A percentile compares a stretch with the other conserved stretches of the same genome.
Conservation (phyloP, 2,113 vertebrate genomes). For the Pangasianodon gigas region DNA sequence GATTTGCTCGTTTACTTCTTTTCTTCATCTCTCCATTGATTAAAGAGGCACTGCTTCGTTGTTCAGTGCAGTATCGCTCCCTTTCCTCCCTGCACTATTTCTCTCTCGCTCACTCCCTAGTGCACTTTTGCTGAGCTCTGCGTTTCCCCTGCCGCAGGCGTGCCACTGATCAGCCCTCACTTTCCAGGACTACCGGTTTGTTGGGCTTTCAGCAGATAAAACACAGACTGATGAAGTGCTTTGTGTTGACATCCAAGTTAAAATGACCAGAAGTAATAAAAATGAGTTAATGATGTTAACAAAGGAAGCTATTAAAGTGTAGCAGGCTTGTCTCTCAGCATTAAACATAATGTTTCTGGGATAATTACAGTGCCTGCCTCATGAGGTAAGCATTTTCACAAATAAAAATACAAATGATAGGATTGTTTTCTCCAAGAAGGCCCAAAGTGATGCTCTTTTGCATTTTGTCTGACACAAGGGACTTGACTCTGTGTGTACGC, state of each 20-base stretch:
- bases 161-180: not conserved
- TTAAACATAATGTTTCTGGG: not conserved
- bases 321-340: not conserved
- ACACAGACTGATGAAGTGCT: not conserved
- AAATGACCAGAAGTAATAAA: not conserved
- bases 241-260: not conserved
- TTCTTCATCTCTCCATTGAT: not conserved
- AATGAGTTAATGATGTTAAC: not conserved
- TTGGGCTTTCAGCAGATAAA: not conserved
- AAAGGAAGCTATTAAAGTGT: not conserved
- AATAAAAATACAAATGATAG: not conserved
- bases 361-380: not conserved
- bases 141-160: not conserved
- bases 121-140: slow-evolving; percentile 5
- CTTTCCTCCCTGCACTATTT: too few relatives aligned
- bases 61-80: not conserved
- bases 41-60: not conserved
- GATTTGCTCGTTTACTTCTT: not conserved
- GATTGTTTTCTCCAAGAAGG: not conserved
- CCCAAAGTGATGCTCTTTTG: not conserved
- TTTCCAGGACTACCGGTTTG: not conserved
- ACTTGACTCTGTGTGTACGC: not conserved
- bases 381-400: not conserved
- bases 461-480: not conserved
- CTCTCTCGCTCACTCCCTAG: not conserved